These are phyloP conservation scores for Ips nitidus DNA, from an alignment of 1,140 invertebrate genomes.

Conservation along the genomic window DNA sequence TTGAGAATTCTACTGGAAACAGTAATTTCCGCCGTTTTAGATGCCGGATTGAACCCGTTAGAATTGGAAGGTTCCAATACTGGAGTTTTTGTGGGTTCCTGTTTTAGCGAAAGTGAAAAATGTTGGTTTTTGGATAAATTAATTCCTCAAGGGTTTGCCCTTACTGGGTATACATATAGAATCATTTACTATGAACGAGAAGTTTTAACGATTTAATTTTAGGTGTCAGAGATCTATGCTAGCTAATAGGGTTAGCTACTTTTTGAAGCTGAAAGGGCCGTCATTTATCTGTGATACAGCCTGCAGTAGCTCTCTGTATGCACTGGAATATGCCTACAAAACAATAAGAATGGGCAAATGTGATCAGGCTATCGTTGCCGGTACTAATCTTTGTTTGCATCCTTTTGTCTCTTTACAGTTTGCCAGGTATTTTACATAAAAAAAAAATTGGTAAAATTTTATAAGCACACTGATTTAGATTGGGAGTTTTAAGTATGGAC, in stretches of 20 bases:
- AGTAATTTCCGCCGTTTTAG: constrained; percentile 84
- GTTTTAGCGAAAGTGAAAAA: constrained; percentile 75
- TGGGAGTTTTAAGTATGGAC: constrained; percentile 83
- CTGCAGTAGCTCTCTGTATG: constrained; percentile 86
- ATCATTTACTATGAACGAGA: background rate
- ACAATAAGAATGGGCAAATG: constrained; percentile 76
- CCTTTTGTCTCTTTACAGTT: constrained; percentile 86
- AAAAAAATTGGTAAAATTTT: constrained; percentile 2
- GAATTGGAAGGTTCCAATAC: constrained; percentile 70
- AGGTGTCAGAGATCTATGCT: constrained; percentile 88
- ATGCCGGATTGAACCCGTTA: constrained; percentile 72
- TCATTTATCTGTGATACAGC: constrained; percentile 86
- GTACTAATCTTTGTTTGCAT: constrained; percentile 80
- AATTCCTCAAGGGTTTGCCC: constrained; percentile 60
- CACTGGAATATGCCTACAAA: constrained; percentile 79
- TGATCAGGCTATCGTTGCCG: constrained; percentile 86
- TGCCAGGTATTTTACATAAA: constrained; percentile 53
- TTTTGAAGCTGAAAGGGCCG: constrained; percentile 69
- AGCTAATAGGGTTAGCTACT: constrained; percentile 84
- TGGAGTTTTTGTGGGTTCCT: constrained; percentile 80
- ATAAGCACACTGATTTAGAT: constrained; percentile 31
- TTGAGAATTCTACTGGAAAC: constrained; percentile 81
- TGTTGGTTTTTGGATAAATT: constrained; percentile 70
- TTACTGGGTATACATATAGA: constrained; percentile 66
- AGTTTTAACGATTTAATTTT: background rate